phyloP scores from a whole-genome alignment of 2,888 invertebrate species.

The Drosophila kokeensis region DNA sequence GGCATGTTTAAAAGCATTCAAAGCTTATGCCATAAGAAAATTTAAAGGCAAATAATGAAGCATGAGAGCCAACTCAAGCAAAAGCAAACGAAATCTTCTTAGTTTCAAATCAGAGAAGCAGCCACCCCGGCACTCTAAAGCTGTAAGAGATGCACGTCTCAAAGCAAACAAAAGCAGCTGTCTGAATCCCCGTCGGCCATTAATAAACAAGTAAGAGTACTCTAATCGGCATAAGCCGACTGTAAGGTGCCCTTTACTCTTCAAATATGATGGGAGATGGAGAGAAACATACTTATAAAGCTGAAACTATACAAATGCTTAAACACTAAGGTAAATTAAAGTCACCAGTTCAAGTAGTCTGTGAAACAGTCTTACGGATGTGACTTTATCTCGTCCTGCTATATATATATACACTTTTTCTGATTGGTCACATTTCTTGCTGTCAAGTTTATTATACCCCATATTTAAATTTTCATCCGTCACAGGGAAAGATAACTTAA shows the following conservation, averaged over 20 bases:
- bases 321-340: neutral
- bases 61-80: constrained; percentile 47
- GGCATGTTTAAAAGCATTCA: constrained; percentile 33
- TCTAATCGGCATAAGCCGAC: constrained; percentile 3
- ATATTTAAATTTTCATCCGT: neutral
- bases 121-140: constrained; percentile 11
- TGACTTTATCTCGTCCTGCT: neutral
- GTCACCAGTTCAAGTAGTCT: neutral
- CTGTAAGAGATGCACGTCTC: constrained; percentile 12
- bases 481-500: constrained; percentile 1
- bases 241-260: neutral
- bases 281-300: neutral
- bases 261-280: no score
- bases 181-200: constrained; percentile 15
- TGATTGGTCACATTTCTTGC: neutral
- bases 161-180: constrained; percentile 22
- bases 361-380: neutral
- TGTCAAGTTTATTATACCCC: neutral
- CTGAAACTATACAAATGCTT: neutral
- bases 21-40: constrained; percentile 56
- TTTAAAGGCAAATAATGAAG: constrained; percentile 56
- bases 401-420: neutral
- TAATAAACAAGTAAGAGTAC: constrained; percentile 13
- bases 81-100: constrained; percentile 72
- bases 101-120: constrained; percentile 31